Evolutionary conservation across 2,113 vertebrate genomes (phyloP).

Genomic region (Hemiprocne comata): DNA sequence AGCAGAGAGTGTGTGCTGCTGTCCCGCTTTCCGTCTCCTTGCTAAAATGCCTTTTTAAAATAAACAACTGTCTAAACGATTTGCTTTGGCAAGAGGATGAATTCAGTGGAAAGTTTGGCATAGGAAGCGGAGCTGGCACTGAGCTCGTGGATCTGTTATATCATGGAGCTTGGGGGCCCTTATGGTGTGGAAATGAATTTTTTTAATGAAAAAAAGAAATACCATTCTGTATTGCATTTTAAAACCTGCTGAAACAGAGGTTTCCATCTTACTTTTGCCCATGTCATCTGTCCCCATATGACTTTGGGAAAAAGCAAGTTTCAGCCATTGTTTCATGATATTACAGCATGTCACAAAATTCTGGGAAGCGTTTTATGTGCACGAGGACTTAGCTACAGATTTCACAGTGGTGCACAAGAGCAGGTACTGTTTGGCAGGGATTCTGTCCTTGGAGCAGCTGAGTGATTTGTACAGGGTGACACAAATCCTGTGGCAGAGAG

Average conservation of each 20-base stretch:
- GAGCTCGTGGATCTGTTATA: slow-evolving; percentile 44
- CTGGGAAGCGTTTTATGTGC: not conserved
- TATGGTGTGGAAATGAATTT: slow-evolving; percentile 41
- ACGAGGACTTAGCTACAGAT: not conserved
- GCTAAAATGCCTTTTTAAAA: slow-evolving; percentile 69
- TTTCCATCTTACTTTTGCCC: slow-evolving; percentile 46
- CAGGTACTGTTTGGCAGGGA: not conserved
- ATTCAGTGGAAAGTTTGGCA: slow-evolving; percentile 69
- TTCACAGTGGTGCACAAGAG: not conserved
- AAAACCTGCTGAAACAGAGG: slow-evolving; percentile 32
- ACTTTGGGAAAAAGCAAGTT: slow-evolving; percentile 22
- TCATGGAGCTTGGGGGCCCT: slow-evolving; percentile 40
- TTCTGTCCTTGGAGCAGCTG: not conserved
- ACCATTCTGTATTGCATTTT: slow-evolving; percentile 21
- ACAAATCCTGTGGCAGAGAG: not conserved
- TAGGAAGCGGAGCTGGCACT: slow-evolving; percentile 56
- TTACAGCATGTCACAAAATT: not conserved
- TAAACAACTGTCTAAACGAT: slow-evolving; percentile 71
- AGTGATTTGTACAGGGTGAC: not conserved
- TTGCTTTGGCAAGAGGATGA: slow-evolving; percentile 66
- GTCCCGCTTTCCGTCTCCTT: slow-evolving; percentile 40
- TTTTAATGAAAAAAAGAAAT: slow-evolving; percentile 47
- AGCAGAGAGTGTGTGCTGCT: slow-evolving; percentile 22
- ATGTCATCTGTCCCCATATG: slow-evolving; percentile 51
- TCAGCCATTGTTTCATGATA: not conserved